These are phyloP conservation scores for Dicranocentrus wangi DNA, from an alignment of 2,888 invertebrate genomes.

Conservation along the genomic window DNA sequence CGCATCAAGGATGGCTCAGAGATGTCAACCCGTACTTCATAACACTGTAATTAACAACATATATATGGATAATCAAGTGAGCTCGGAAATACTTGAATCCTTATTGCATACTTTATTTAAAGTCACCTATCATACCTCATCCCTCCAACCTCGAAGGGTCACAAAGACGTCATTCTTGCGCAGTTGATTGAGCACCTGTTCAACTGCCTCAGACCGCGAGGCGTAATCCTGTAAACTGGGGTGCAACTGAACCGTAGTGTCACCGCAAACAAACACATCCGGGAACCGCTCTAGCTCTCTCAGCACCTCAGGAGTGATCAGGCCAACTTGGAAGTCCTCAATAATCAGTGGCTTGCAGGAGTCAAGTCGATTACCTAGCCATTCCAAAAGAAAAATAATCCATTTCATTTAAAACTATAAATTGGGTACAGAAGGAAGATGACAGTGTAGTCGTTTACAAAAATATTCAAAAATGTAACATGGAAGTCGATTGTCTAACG, in stretches of 20 bases:
- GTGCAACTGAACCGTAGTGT: conserved; percentile 86
- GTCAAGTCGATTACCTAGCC: conserved; percentile 54
- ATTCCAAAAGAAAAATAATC: conserved; percentile 23
- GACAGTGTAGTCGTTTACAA: not conserved
- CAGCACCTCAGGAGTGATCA: conserved; percentile 88
- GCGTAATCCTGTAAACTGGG: conserved; percentile 90
- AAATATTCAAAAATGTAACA: not conserved
- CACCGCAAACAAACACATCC: conserved; percentile 84
- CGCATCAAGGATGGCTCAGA: conserved; percentile 80
- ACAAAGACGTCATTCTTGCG: conserved; percentile 84
- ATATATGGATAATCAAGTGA: too few relatives aligned
- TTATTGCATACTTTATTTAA: too few relatives aligned
- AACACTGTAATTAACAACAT: conserved; percentile 79
- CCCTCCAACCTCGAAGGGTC: conserved; percentile 92
- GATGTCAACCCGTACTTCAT: conserved; percentile 88
- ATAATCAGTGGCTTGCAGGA: conserved; percentile 83
- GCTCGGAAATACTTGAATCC: too few relatives aligned
- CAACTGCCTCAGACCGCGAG: conserved; percentile 85
- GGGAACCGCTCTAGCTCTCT: conserved; percentile 87
- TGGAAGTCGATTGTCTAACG: conserved; percentile 11
- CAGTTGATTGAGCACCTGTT: conserved; percentile 85
- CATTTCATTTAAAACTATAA: not conserved
- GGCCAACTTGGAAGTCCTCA: conserved; percentile 90
- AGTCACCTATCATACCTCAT: conserved; percentile 81
- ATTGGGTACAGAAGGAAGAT: not conserved